These are phyloP conservation scores for Drosophila ananassae DNA, from an alignment of 1,140 invertebrate species.

Conservation along the genomic window DNA sequence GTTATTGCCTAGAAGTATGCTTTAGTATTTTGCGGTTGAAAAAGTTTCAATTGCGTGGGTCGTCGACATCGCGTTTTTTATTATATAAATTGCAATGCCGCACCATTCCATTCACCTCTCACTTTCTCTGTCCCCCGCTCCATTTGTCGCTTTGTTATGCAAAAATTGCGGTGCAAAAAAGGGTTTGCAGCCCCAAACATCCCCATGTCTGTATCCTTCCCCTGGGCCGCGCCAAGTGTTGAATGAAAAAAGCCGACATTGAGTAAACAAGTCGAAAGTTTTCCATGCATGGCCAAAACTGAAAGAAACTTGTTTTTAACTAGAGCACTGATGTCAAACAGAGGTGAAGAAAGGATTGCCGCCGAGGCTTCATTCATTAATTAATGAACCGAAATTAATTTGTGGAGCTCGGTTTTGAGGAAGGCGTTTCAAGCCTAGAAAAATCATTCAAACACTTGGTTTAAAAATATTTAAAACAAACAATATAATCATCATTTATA, in stretches of 20 bases:
- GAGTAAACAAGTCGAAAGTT: conserved; percentile 61
- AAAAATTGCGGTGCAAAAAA: conserved; percentile 50
- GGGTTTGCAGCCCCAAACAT: conserved; percentile 19
- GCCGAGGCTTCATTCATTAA: conserved; percentile 44
- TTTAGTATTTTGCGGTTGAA: conserved; percentile 79
- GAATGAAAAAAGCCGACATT: conserved; percentile 43
- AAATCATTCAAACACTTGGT: background rate
- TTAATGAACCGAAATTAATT: conserved; percentile 38
- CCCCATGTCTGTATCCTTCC: conserved; percentile 26
- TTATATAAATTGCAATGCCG: conserved; percentile 75
- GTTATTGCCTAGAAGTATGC: conserved; percentile 78
- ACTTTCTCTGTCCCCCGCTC: background rate
- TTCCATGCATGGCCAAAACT: conserved; percentile 46
- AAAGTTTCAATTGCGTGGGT: conserved; percentile 79
- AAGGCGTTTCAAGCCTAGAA: background rate
- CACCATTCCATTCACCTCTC: conserved; percentile 13
- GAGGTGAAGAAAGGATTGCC: background rate
- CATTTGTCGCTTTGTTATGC: conserved; percentile 64
- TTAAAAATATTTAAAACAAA: background rate
- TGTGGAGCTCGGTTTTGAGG: background rate
- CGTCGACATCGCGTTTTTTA: conserved; percentile 63
- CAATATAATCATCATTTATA: background rate
- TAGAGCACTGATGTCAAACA: conserved; percentile 27
- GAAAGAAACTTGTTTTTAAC: conserved; percentile 42
- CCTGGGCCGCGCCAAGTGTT: conserved; percentile 38